phyloP scores from a whole-genome alignment of 37 sponge, comb jelly and placozoan genomes.

The Haliclona indistincta region DNA sequence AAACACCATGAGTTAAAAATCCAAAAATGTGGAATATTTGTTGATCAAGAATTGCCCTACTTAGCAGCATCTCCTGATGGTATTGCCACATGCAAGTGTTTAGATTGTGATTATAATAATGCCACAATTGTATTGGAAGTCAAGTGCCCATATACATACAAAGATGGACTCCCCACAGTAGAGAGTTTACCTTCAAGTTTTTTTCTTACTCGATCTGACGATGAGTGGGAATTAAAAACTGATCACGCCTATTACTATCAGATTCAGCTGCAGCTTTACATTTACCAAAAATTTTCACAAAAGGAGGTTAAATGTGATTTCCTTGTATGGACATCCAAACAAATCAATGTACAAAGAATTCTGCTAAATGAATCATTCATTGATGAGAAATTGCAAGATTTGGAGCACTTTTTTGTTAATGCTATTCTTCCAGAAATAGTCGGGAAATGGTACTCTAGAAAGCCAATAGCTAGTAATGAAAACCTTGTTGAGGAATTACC shows the following conservation, averaged over 20 bases:
- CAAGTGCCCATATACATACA: constrained; percentile 6
- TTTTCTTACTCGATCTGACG: not conserved
- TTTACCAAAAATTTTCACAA: no score
- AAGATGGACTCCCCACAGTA: constrained; percentile 1
- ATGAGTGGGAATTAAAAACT: not conserved
- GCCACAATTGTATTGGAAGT: not conserved
- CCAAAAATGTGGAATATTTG: not conserved
- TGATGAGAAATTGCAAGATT: not conserved
- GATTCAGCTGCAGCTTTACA: constrained; percentile 2
- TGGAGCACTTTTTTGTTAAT: not conserved
- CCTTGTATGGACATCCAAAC: not conserved
- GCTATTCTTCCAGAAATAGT: constrained; percentile 10
- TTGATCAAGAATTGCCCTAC: not conserved
- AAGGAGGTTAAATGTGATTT: not conserved
- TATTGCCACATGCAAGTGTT: constrained; percentile 2
- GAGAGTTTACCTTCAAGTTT: not conserved
- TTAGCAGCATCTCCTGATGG: constrained; percentile 5
- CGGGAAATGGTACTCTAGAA: constrained; percentile 12
- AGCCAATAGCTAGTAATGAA: not conserved
- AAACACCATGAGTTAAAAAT: not conserved
- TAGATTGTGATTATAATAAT: not conserved
- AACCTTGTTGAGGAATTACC: no score
- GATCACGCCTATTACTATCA: constrained; percentile 7
- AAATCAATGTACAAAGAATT: not conserved
- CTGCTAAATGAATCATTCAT: not conserved